These are phyloP conservation scores for Epistrophe eligans DNA, from an alignment of 2,888 invertebrate species.

Conservation along the genomic window DNA sequence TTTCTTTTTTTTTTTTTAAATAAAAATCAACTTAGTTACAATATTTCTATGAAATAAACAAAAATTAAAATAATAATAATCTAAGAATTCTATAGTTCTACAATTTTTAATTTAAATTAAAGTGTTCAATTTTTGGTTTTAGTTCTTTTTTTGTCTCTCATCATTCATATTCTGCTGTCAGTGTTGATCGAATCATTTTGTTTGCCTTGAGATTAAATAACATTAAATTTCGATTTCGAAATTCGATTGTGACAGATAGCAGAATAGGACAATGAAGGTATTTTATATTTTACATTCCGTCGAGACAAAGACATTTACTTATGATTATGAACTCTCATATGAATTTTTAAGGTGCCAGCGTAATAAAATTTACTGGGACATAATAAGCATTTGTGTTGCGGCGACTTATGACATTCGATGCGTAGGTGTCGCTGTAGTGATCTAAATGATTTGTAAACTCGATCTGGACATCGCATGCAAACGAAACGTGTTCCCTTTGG, in stretches of 20 bases:
- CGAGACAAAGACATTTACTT: not conserved
- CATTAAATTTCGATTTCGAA: not conserved
- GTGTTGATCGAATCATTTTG: not conserved
- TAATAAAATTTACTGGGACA: slow-evolving; percentile 82
- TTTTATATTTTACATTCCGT: slow-evolving; percentile 54
- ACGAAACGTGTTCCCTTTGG: slow-evolving; percentile 62
- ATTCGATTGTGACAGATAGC: not conserved
- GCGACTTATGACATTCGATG: slow-evolving; percentile 85
- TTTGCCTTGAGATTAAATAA: not conserved
- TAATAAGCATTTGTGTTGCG: slow-evolving; percentile 83
- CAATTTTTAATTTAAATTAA: not conserved
- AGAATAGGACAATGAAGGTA: not conserved
- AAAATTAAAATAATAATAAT: slow-evolving; percentile 4
- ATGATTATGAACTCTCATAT: slow-evolving; percentile 69
- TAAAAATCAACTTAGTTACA: slow-evolving; percentile 4
- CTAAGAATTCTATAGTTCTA: slow-evolving; percentile 19
- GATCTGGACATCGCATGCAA: slow-evolving; percentile 77
- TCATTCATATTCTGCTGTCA: not conserved
- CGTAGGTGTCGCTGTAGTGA: slow-evolving; percentile 84
- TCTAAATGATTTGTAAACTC: slow-evolving; percentile 81
- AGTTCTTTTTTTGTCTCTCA: not conserved
- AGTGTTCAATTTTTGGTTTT: slow-evolving; percentile 2
- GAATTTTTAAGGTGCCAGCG: slow-evolving; percentile 77
- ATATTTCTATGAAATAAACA: not conserved
- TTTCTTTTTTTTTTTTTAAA: slow-evolving; percentile 7